Conservation (phyloP, 2,797 vertebrate genomes). For the Sebastes matsubarae region DNA sequence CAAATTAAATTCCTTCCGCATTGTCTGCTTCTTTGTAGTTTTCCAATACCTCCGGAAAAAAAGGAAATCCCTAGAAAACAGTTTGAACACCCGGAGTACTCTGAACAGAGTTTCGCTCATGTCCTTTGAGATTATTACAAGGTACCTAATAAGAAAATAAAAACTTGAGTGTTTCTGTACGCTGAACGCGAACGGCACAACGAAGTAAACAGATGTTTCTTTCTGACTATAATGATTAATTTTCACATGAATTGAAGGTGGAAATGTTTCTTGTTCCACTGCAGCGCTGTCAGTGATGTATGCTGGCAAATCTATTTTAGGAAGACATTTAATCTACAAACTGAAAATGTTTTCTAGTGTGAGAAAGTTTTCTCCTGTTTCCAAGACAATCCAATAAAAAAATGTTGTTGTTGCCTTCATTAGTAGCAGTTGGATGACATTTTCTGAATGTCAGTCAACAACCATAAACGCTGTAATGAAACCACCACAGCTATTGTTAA, state of each 20-base stretch:
- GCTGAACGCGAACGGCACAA: neutral
- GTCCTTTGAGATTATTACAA: slow-evolving; percentile 32
- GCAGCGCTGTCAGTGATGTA: neutral
- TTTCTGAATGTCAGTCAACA: neutral
- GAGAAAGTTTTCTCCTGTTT: neutral
- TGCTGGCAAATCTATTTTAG: neutral
- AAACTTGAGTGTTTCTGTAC: neutral
- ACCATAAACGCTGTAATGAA: neutral
- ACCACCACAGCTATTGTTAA: neutral
- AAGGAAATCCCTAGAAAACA: slow-evolving; percentile 35
- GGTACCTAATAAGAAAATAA: neutral
- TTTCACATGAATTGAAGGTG: slow-evolving; percentile 6
- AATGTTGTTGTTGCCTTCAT: neutral
- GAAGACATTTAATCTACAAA: neutral
- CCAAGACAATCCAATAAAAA: neutral
- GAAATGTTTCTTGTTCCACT: neutral
- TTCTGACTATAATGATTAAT: neutral
- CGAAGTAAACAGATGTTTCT: slow-evolving; percentile 4
- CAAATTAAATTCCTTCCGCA: slow-evolving; percentile 32
- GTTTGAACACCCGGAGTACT: neutral
- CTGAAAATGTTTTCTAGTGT: neutral
- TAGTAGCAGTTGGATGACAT: neutral
- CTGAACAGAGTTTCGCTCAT: neutral
- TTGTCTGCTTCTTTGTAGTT: slow-evolving; percentile 47
- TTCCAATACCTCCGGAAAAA: neutral